phyloP scores from a whole-genome alignment of 2,113 vertebrate genomes.

The Trematocara unimaculatum region DNA sequence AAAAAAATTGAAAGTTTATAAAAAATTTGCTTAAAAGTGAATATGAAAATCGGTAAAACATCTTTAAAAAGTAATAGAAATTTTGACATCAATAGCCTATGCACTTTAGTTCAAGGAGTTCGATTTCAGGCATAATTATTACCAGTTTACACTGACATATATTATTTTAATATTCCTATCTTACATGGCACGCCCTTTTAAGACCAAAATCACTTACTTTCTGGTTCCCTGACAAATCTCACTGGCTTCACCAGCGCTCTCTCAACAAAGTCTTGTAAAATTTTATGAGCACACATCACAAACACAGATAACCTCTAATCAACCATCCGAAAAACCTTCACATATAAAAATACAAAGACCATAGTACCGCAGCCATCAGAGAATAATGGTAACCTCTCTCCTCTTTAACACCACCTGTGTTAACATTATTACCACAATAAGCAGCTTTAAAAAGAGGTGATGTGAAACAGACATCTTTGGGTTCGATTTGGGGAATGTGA shows the following conservation, averaged over 20 bases:
- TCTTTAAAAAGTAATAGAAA: slow-evolving; percentile 52
- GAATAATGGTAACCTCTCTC: background rate
- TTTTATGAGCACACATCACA: slow-evolving; percentile 17
- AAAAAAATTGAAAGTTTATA: slow-evolving; percentile 68
- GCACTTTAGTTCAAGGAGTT: slow-evolving; percentile 33
- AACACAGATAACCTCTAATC: slow-evolving; percentile 6
- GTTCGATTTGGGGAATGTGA: background rate
- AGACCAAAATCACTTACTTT: slow-evolving; percentile 45
- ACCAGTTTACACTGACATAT: slow-evolving; percentile 59
- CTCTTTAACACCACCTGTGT: background rate
- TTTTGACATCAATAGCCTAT: slow-evolving; percentile 55
- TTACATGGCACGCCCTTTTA: slow-evolving; percentile 49
- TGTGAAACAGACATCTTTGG: slow-evolving; percentile 13
- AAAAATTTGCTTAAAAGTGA: slow-evolving; percentile 57
- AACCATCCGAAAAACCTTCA: slow-evolving; percentile 19
- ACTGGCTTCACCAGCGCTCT: background rate
- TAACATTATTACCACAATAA: background rate
- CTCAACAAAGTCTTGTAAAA: slow-evolving; percentile 11
- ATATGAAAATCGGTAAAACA: slow-evolving; percentile 53
- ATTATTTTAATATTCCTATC: slow-evolving; percentile 72
- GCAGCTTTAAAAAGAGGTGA: slow-evolving; percentile 6
- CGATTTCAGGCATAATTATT: slow-evolving; percentile 36
- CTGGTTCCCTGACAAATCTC: slow-evolving; percentile 35
- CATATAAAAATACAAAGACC: slow-evolving; percentile 28
- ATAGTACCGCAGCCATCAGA: slow-evolving; percentile 14